Percentiles rank a stretch among this genome's conserved stretches.
These are phyloP conservation scores for Melanotaenia parkinsoni DNA, from an alignment of 2,797 vertebrate genomes.

Conservation along the genomic window DNA sequence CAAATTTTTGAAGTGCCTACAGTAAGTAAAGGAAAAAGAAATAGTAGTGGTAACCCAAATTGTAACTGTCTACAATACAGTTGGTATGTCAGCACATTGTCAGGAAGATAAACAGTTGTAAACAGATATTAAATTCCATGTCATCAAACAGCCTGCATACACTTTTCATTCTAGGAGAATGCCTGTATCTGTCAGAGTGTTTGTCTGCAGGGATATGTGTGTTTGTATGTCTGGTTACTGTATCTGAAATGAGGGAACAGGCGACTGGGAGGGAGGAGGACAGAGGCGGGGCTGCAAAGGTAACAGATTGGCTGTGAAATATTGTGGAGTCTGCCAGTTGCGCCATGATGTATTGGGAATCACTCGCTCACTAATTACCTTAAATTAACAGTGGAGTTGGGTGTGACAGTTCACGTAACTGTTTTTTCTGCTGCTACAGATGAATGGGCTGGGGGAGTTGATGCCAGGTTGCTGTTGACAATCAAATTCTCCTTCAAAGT, in stretches of 20 bases:
- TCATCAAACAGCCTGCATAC: constrained; percentile 9
- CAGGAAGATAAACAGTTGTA: constrained; percentile 12
- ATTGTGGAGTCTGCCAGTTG: constrained; percentile 84
- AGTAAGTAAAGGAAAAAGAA: not conserved
- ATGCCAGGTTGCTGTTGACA: constrained; percentile 82
- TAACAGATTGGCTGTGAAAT: constrained; percentile 84
- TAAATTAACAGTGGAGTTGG: constrained; percentile 89
- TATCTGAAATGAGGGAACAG: constrained; percentile 44
- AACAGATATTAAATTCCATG: constrained; percentile 3
- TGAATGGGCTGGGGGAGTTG: constrained; percentile 83
- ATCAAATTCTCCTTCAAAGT: constrained; percentile 80
- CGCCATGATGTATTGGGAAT: constrained; percentile 87
- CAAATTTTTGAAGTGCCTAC: not conserved
- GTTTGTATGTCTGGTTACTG: constrained; percentile 48
- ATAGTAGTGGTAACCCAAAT: not conserved
- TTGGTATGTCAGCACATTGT: not conserved
- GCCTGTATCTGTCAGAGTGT: constrained; percentile 16
- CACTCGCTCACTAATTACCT: constrained; percentile 87
- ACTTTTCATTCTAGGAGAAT: constrained; percentile 17
- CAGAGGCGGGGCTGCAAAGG: constrained; percentile 57
- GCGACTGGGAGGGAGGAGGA: constrained; percentile 26
- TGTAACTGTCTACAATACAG: not conserved
- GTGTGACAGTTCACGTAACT: constrained; percentile 88
- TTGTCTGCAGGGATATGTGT: constrained; percentile 29
- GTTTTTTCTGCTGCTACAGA: constrained; percentile 87